Conservation (phyloP, 1,140 invertebrate genomes). For the Prorops nasuta region DNA sequence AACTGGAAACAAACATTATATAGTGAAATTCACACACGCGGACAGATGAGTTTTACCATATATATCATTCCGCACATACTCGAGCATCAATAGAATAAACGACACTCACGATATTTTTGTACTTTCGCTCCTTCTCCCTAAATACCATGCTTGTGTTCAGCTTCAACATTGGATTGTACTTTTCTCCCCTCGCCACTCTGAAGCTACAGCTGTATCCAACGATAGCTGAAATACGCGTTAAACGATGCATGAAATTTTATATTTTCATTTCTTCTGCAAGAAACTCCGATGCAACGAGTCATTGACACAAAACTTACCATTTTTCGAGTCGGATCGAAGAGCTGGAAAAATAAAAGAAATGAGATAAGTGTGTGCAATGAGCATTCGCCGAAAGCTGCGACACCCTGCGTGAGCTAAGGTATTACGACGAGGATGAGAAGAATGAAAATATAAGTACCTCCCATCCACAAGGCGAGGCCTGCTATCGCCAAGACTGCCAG, state of each 20-base stretch:
- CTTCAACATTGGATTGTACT: constrained; percentile 61
- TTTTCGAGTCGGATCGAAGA: constrained; percentile 51
- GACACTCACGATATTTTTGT: constrained; percentile 61
- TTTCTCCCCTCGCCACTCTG: constrained; percentile 66
- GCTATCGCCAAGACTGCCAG: constrained; percentile 71
- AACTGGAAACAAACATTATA: constrained; percentile 50
- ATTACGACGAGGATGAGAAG: not conserved
- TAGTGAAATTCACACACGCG: no score
- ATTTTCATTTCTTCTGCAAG: no score
- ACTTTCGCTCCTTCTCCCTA: constrained; percentile 62
- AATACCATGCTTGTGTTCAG: constrained; percentile 58
- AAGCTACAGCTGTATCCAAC: constrained; percentile 69
- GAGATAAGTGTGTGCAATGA: no score
- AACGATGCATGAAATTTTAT: not conserved
- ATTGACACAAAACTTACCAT: no score
- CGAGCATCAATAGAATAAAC: not conserved
- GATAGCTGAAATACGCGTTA: constrained; percentile 60
- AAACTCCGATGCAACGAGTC: no score
- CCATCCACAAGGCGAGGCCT: constrained; percentile 75
- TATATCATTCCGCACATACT: not conserved
- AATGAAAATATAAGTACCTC: constrained; percentile 59
- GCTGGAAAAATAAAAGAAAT: constrained; percentile 43
- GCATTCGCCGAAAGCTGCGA: no score
- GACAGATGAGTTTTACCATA: not conserved
- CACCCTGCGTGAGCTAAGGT: no score